These are phyloP conservation scores for Laticauda laticaudata DNA, from an alignment of 2,113 vertebrate genomes.

Conservation along the genomic window DNA sequence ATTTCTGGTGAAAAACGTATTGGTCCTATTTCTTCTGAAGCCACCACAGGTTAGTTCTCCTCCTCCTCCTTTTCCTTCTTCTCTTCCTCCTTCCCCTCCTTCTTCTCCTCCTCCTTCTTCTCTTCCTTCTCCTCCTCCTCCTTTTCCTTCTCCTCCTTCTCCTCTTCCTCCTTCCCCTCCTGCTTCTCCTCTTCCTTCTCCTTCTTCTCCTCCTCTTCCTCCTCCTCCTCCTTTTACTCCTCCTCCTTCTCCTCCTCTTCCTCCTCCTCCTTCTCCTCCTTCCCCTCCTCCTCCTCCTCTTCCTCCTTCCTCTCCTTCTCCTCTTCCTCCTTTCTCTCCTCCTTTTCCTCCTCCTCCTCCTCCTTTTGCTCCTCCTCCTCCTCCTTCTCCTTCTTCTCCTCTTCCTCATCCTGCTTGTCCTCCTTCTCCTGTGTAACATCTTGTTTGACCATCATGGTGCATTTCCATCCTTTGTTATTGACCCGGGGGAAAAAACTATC, in stretches of 20 bases:
- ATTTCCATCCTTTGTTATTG: background rate
- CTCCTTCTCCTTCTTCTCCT: accelerated
- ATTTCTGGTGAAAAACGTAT: conserved; percentile 45
- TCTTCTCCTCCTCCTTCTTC: accelerated
- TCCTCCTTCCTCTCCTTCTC: background rate
- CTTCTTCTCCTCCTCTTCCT: accelerated
- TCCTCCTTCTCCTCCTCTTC: accelerated
- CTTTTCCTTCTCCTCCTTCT: accelerated
- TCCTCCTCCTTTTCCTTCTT: accelerated
- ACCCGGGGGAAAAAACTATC: background rate
- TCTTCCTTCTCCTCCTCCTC: accelerated
- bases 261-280: accelerated
- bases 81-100: accelerated
- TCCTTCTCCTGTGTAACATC: background rate
- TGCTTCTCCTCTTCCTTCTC: accelerated
- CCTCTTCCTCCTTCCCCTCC: accelerated
- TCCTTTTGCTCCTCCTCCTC: accelerated
- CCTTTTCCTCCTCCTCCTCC: accelerated
- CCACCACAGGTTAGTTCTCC: conserved; percentile 55
- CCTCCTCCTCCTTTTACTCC: background rate
- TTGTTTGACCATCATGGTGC: background rate
- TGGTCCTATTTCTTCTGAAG: conserved; percentile 49
- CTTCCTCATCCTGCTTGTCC: accelerated
- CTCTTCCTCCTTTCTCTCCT: no score
- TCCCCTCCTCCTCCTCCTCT: background rate